Conservation (phyloP, 1,140 invertebrate genomes). For the Brachionus rotundiformis region DNA sequence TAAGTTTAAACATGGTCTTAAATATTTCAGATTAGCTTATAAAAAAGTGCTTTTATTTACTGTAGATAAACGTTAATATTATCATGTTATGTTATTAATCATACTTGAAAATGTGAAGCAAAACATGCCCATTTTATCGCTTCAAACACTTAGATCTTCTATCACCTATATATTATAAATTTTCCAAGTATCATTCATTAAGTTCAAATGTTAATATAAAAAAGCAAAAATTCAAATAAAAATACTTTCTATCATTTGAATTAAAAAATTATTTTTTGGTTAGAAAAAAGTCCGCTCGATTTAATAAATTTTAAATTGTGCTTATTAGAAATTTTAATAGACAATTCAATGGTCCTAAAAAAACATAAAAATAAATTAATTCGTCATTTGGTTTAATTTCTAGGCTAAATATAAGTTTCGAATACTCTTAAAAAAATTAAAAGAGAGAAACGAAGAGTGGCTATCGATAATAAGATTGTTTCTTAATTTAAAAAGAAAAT, state of each 20-base stretch:
- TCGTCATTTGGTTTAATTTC: neutral
- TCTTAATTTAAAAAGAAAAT: neutral
- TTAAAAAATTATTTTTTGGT: too few species aligned
- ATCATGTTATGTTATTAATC: neutral
- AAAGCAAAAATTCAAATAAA: too few species aligned
- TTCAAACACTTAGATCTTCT: neutral
- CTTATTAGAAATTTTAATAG: too few species aligned
- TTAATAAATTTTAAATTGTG: too few species aligned
- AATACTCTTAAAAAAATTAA: neutral
- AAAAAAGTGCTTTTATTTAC: neutral
- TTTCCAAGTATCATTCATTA: too few species aligned
- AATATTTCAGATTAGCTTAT: neutral
- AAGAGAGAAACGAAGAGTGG: neutral
- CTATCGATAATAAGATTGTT: neutral
- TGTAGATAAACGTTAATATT: neutral
- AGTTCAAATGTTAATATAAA: too few species aligned
- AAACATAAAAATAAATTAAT: too few species aligned
- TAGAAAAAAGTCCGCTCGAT: too few species aligned
- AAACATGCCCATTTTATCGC: neutral
- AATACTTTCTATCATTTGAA: too few species aligned
- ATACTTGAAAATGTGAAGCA: neutral
- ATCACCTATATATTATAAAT: neutral
- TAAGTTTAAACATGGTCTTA: too few species aligned
- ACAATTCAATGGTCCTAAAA: too few species aligned
- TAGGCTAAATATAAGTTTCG: neutral